A percentile compares a stretch with the other conserved stretches of the same genome.
Conservation (phyloP, 2,888 invertebrate genomes). For the Nephrotoma appendiculata region DNA sequence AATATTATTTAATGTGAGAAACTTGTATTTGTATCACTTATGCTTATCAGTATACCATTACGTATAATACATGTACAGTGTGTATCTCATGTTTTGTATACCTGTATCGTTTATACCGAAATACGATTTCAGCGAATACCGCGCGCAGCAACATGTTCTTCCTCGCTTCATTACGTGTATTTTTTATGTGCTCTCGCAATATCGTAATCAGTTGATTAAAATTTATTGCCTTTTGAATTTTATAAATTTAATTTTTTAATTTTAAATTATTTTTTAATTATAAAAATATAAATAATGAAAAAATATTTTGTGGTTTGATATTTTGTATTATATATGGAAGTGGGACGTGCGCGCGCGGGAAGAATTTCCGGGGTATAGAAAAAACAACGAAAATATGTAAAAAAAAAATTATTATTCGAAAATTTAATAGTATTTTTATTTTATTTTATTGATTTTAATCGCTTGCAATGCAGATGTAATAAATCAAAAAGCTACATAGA, state of each 20-base stretch:
- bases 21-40: neutral
- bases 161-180: no score
- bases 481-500: neutral
- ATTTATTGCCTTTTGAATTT: neutral
- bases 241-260: neutral
- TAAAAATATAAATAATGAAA: neutral
- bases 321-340: neutral
- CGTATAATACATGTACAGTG: neutral
- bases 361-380: neutral
- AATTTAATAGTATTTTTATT: neutral
- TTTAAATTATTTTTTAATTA: neutral
- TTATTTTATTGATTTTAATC: neutral
- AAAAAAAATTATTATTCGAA: neutral
- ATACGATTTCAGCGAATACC: no score
- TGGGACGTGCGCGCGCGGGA: neutral
- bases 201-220: neutral
- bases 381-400: neutral
- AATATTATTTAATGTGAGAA: neutral
- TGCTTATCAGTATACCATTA: neutral
- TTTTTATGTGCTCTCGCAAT: no score
- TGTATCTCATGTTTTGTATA: no score
- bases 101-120: no score
- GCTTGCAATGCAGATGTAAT: neutral
- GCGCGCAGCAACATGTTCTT: no score
- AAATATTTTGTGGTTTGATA: neutral